Conservation (phyloP, 2,888 invertebrate species). For the Ophion costatus region DNA sequence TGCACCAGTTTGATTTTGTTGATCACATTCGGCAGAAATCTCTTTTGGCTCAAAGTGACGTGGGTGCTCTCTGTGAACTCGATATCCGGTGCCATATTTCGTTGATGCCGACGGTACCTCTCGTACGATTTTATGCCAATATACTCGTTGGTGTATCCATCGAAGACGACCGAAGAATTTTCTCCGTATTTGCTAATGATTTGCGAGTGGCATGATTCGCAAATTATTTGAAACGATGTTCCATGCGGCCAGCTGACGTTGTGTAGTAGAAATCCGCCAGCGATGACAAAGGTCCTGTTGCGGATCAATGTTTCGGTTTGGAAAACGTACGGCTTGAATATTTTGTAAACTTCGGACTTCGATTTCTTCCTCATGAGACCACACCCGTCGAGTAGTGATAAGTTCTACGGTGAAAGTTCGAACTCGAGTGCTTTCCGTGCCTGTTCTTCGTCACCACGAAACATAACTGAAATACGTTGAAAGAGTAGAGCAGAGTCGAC, state of each 20-base stretch:
- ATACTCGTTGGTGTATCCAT: conserved; percentile 64
- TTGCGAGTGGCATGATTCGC: conserved; percentile 15
- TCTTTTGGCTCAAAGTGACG: conserved; percentile 61
- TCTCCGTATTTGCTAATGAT: conserved; percentile 18
- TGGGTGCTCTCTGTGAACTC: conserved; percentile 58
- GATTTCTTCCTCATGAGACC: conserved; percentile 21
- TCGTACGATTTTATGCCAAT: conserved; percentile 66
- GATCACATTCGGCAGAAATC: conserved; percentile 66
- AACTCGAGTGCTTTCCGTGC: conserved; percentile 45
- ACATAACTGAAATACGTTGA: conserved; percentile 69
- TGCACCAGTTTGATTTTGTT: conserved; percentile 66
- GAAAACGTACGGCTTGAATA: conserved; percentile 22
- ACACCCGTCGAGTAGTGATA: conserved; percentile 19
- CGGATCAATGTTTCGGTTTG: not conserved
- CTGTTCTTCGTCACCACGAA: conserved; percentile 64
- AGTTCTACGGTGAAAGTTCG: conserved; percentile 13
- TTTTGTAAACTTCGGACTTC: conserved; percentile 20
- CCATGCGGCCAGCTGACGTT: conserved; percentile 12
- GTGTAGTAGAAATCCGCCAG: conserved; percentile 20
- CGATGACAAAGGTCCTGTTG: conserved; percentile 3
- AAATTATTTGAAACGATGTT: conserved; percentile 17
- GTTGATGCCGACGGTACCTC: conserved; percentile 61
- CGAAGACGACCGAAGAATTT: conserved; percentile 62
- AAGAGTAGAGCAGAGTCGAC: conserved; percentile 71
- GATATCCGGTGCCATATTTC: conserved; percentile 61